A percentile compares a stretch with the other conserved stretches of the same genome.
phyloP scores from a whole-genome alignment of 2,888 invertebrate species.

The Hirtodrosophila confusa region DNA sequence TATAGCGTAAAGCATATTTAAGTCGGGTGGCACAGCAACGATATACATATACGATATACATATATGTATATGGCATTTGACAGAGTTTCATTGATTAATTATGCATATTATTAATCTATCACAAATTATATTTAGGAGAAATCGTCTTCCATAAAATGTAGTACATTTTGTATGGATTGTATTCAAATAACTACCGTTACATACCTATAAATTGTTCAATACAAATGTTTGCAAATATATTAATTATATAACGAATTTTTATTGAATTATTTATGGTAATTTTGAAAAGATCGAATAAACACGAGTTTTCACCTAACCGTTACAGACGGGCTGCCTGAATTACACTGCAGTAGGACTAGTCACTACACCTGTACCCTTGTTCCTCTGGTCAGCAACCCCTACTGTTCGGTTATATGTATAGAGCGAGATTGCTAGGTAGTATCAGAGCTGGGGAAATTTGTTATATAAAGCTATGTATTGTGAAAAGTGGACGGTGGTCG shows the following conservation, averaged over 20 bases:
- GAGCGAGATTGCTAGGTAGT: slow-evolving; percentile 12
- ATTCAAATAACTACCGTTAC: too few species aligned
- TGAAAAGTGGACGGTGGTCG: slow-evolving; percentile 2
- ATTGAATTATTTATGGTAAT: neutral
- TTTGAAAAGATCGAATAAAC: neutral
- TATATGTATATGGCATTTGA: too few species aligned
- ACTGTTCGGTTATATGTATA: slow-evolving; percentile 10
- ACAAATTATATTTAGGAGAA: too few species aligned
- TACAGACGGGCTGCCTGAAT: slow-evolving; percentile 22
- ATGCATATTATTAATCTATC: too few species aligned
- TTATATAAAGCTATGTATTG: slow-evolving; percentile 7
- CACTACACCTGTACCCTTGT: slow-evolving; percentile 38
- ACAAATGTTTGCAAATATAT: too few species aligned
- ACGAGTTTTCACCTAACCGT: slow-evolving; percentile 17
- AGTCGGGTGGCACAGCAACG: too few species aligned
- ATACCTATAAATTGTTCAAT: too few species aligned
- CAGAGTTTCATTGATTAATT: too few species aligned
- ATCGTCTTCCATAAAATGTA: too few species aligned
- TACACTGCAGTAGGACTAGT: slow-evolving; percentile 30
- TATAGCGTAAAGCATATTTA: too few species aligned
- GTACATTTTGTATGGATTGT: too few species aligned
- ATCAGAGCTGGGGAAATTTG: slow-evolving; percentile 12
- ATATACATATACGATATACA: too few species aligned
- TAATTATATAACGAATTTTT: neutral
- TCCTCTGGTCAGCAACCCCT: slow-evolving; percentile 40